Percentiles rank a stretch among this genome's conserved stretches.
Evolutionary conservation across 1,140 invertebrate genomes (phyloP).

Genomic region (Sinonovacula constricta): DNA sequence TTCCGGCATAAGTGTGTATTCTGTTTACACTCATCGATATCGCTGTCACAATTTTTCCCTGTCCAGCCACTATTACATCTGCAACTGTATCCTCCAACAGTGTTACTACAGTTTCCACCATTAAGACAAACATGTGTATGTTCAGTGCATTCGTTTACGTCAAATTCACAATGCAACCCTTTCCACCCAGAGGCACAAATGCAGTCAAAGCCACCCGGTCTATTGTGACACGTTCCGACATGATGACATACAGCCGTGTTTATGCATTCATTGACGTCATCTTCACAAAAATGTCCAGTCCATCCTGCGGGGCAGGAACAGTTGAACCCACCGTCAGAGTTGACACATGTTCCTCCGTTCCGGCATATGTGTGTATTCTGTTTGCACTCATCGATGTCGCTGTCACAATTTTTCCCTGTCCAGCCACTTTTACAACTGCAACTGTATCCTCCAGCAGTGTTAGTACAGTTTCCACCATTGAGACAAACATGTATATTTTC

Average conservation of each 20-base stretch:
- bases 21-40: not conserved
- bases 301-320: slow-evolving; percentile 35
- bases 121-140: not conserved
- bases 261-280: slow-evolving; percentile 55
- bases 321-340: slow-evolving; percentile 40
- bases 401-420: slow-evolving; percentile 34
- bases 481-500: not conserved
- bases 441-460: not conserved
- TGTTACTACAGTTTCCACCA: not conserved
- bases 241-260: not conserved
- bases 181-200: not conserved
- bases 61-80: not conserved
- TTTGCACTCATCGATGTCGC: slow-evolving; percentile 78
- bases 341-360: not conserved
- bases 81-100: not conserved
- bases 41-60: not conserved
- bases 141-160: not conserved
- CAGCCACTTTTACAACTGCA: slow-evolving; percentile 26
- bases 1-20: not conserved
- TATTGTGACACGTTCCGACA: not conserved
- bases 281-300: slow-evolving; percentile 36
- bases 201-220: not conserved
- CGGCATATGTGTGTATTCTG: slow-evolving; percentile 47
- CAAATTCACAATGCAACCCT: not conserved
- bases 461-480: not conserved